Conservation (phyloP, 2,113 vertebrate species). For the Callospermophilus lateralis region DNA sequence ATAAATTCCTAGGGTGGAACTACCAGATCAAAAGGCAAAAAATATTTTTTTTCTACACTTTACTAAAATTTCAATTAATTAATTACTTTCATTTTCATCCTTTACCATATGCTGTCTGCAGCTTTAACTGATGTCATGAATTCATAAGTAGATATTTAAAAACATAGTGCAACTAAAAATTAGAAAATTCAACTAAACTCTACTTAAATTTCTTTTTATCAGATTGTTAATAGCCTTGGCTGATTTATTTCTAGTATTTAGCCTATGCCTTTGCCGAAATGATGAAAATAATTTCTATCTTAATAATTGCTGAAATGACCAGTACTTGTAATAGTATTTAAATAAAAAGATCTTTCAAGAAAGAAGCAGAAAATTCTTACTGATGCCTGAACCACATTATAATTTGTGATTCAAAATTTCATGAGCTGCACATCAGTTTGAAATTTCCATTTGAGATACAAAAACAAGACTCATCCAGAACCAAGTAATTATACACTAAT, state of each 20-base stretch:
- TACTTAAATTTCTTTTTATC: not conserved
- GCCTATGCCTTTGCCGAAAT: not conserved
- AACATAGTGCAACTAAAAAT: not conserved
- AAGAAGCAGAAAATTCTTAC: not conserved
- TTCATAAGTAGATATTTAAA: not conserved
- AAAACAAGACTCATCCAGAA: not conserved
- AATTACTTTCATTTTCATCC: not conserved
- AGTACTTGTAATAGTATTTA: not conserved
- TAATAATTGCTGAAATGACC: not conserved
- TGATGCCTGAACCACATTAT: not conserved
- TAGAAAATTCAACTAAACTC: not conserved
- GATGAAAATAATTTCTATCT: not conserved
- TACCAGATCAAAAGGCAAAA: not conserved
- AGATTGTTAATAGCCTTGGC: not conserved
- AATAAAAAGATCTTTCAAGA: not conserved
- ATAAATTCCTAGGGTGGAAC: not conserved
- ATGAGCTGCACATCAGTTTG: not conserved
- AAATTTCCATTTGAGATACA: not conserved
- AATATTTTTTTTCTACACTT: not conserved
- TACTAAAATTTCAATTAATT: slow-evolving; percentile 40
- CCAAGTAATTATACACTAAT: not conserved
- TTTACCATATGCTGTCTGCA: not conserved
- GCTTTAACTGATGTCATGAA: not conserved
- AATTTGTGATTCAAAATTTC: slow-evolving; percentile 22
- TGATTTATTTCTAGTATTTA: not conserved